Evolutionary conservation across 2,113 vertebrate genomes (phyloP), one percentile per base, ranked within the genome.

Genomic region (Scytalopus superciliaris): DNA sequence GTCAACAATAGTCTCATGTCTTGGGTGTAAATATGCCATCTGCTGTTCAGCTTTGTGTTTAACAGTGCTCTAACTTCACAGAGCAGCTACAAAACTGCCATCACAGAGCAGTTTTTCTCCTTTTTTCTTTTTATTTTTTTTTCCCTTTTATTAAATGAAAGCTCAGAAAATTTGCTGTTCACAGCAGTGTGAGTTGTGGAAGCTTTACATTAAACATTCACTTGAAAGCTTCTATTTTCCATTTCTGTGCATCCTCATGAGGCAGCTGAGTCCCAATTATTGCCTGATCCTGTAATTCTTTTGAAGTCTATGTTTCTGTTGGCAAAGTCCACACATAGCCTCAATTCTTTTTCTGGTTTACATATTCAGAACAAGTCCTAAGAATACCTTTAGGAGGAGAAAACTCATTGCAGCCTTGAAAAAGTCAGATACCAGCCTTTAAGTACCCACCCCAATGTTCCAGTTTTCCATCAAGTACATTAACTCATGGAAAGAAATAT

Each of bases 11-110:
- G 75, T 70, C 24, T 86, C 37, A 31, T 52, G 72, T 82, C 64
- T 92, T 93, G 76, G 74, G 39, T 2, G 10, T 89, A 96, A 93
- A 96, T 80, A 80, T 96, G 91, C 91, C 94, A 97, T 97, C 94
- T 97, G 93, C 92, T 95, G 76, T 95, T 91, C 90, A 88, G 72
- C 91, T 42, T 81, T 53, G 87, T 89, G 49, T 94, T 96, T 87
- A 92, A 92, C 94, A 95, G 72, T 50, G 69, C 40, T 92, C 42
- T 64, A 89, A 84, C 72, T 94, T 87, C 77, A 64, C 73, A 73
- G 57, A 57, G 63, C 40, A 67, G 39, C 73, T 69, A 89, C 37
- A 90, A 89, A 94, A 72, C 56, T 82, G n/a, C 73, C 47, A 59
- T 40, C 52, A 31, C 7, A 39, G 16, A 39, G 13, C 39, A 80